Base-by-base conservation (phyloP, 2,888 invertebrate species). In the Acanthosoma haemorrhoidale region DNA sequence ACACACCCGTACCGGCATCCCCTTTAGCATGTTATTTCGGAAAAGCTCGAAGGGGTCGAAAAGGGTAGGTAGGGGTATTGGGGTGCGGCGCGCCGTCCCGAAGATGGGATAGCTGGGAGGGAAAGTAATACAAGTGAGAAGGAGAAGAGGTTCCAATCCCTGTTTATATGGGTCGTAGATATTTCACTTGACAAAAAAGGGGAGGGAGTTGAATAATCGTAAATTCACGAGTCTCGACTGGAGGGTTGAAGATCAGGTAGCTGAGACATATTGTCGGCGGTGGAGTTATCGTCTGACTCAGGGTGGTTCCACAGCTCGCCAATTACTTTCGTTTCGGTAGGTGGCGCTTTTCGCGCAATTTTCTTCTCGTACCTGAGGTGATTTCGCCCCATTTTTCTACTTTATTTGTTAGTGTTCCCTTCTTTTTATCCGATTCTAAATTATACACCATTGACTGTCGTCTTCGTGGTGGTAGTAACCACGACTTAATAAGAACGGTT, bases 91-190 rank as follows among this genome's bases (percentile, higher is more conserved):
- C n/a, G 9, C 16, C 34, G 21, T 59, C 15, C 13, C 32, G 18
- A 63, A 61, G 36, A 68, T 66, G 58, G 70, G 11, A 31, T 16
- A 58, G 39, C 16, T 51, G 63, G 41, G 11, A 58, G 38, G 39
- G 43, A 63, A 36, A 72, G 69, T 70, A 70, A 72, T 72, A 72
- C 69, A 70, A 63, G 39, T n/a, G 71, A 66, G 68, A 68, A 34
- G 60, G 36, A 36, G 69, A 15, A 38, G 59, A 18, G 32, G 31
- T 36, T 29, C 68, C 70, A 72, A 73, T 72, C 73, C 73, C 70
- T 70, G 73, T 72, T 73, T 73, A 73, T 73, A 73, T 69, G 72
- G 73, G 72, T 69, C 70, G 73, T 73, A 73, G 73, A 72, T 73
- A 71, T 73, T 73, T 71, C 73, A 73, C 73, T 73, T 71, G 72